Evolutionary conservation across 2,888 invertebrate species (phyloP).

Genomic region (Tachystola acroxantha): DNA sequence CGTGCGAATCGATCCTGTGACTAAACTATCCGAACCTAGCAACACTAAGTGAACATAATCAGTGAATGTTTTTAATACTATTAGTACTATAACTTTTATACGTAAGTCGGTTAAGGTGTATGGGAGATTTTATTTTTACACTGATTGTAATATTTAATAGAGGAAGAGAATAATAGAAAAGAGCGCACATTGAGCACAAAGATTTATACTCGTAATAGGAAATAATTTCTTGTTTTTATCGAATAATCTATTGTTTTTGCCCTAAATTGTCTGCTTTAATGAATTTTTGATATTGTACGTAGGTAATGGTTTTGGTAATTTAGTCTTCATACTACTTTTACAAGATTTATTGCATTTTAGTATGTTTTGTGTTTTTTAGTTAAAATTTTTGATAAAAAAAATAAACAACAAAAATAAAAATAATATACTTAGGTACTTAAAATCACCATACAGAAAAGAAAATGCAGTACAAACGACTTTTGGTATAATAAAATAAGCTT

Average conservation of each 20-base stretch:
- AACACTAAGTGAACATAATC: conserved; percentile 29
- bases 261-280: no score
- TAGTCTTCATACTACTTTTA: no score
- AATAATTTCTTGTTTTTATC: background rate
- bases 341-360: background rate
- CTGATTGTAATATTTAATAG: conserved; percentile 43
- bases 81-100: conserved; percentile 52
- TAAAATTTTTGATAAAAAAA: conserved; percentile 3
- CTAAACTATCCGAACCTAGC: conserved; percentile 26
- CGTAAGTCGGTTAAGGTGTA: conserved; percentile 54
- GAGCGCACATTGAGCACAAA: conserved; percentile 56
- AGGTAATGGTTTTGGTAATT: no score
- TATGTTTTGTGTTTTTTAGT: background rate
- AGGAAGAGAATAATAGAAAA: conserved; percentile 29
- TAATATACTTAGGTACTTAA: conserved; percentile 1
- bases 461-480: conserved; percentile 38
- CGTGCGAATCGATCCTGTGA: conserved; percentile 29
- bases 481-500: conserved; percentile 32
- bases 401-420: conserved; percentile 8
- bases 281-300: no score
- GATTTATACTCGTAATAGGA: conserved; percentile 4
- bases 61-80: conserved; percentile 33
- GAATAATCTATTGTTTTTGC: no score
- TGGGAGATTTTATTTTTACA: conserved; percentile 62
- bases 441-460: conserved; percentile 2